Evolutionary conservation across 2,113 vertebrate species (phyloP).

Genomic region (Urocynchramus pylzowi): DNA sequence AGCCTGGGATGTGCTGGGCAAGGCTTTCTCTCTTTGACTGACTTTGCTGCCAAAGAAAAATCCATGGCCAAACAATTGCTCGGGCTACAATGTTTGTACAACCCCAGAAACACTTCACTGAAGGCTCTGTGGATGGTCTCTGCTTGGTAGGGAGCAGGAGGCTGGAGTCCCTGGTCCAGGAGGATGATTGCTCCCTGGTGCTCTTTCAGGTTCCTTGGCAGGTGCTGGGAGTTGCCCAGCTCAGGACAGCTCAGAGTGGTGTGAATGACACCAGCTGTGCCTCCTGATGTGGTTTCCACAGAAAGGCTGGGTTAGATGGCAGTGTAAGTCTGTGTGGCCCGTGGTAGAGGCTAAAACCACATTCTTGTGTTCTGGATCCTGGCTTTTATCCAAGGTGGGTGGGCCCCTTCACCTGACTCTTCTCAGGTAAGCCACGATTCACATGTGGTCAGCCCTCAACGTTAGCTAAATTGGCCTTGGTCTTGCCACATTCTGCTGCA

Average conservation of each 20-base stretch:
- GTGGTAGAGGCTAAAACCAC: not conserved
- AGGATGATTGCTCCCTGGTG: not conserved
- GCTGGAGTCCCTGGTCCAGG: fast-evolving
- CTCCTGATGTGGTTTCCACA: not conserved
- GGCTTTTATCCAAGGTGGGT: not conserved
- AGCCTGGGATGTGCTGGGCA: not conserved
- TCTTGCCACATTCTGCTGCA: not conserved
- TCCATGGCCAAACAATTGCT: not conserved
- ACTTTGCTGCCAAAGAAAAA: not conserved
- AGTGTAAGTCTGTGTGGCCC: not conserved
- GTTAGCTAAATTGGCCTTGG: not conserved
- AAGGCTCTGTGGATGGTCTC: not conserved
- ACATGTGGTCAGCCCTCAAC: not conserved
- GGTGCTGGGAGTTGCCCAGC: fast-evolving
- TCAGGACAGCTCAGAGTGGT: not conserved
- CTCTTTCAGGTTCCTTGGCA: not conserved
- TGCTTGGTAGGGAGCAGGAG: fast-evolving
- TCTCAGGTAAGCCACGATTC: not conserved
- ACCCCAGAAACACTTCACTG: not conserved
- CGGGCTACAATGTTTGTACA: not conserved
- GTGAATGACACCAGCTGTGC: not conserved
- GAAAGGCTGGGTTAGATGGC: not conserved
- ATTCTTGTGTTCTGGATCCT: not conserved
- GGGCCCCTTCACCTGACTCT: not conserved
- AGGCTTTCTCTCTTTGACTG: not conserved